A percentile compares a stretch with the other conserved stretches of the same genome.
phyloP scores from a whole-genome alignment of 23 tunicate genomes.

The Diplosoma virens region DNA sequence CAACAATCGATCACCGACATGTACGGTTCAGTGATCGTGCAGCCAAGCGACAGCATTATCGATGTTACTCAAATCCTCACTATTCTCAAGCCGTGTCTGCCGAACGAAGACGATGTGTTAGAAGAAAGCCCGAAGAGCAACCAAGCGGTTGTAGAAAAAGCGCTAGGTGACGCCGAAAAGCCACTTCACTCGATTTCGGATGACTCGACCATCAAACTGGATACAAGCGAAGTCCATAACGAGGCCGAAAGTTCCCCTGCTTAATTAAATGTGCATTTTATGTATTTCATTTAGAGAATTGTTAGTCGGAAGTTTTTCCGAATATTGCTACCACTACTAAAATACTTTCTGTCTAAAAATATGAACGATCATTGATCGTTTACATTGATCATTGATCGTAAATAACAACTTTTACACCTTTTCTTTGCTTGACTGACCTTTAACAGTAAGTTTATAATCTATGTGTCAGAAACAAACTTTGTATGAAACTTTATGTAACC shows the following conservation, averaged over 20 bases:
- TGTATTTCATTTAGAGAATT: too few relatives aligned
- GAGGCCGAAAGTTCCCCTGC: not conserved
- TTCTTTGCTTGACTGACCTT: too few relatives aligned
- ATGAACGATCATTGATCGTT: too few relatives aligned
- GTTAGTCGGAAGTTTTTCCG: too few relatives aligned
- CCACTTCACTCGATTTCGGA: slow-evolving; percentile 13
- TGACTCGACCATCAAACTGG: not conserved
- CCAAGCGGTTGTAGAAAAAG: not conserved
- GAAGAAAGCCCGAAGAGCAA: not conserved
- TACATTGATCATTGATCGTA: too few relatives aligned
- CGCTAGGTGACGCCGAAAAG: not conserved
- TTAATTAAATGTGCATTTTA: too few relatives aligned
- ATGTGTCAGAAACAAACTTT: too few relatives aligned
- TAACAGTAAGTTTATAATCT: too few relatives aligned
- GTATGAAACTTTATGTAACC: too few relatives aligned
- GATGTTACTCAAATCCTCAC: not conserved
- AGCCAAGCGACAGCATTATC: not conserved
- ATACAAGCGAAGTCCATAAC: not conserved
- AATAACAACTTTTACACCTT: too few relatives aligned
- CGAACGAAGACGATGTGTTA: not conserved
- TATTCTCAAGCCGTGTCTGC: slow-evolving; percentile 21
- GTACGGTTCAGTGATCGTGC: slow-evolving; percentile 19
- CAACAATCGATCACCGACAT: slow-evolving; percentile 29
- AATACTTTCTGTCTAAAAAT: too few relatives aligned
- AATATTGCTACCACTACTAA: too few relatives aligned